phyloP scores from a whole-genome alignment of 2,888 invertebrate species.

The Stomorhina lunata region DNA sequence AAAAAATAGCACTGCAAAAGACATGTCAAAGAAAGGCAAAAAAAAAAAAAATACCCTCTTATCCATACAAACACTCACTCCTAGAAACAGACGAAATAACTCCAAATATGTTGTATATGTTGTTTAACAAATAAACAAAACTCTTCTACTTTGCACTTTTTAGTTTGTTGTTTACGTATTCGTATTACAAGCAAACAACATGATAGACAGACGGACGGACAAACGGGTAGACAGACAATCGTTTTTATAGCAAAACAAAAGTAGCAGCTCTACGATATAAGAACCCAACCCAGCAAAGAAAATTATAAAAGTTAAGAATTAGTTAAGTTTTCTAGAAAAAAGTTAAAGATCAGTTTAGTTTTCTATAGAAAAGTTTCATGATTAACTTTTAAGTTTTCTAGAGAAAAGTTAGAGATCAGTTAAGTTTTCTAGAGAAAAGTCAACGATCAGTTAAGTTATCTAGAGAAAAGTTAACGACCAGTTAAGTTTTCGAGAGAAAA shows the following conservation, averaged over 20 bases:
- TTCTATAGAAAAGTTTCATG: no score
- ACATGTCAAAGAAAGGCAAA: conserved; percentile 36
- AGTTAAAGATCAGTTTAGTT: no score
- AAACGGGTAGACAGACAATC: conserved; percentile 33
- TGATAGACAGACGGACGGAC: not conserved
- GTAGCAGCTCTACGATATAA: conserved; percentile 8
- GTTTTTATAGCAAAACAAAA: conserved; percentile 32
- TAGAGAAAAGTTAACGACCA: no score
- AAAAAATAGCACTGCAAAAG: conserved; percentile 52
- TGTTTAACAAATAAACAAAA: conserved; percentile 63
- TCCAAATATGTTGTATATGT: conserved; percentile 29
- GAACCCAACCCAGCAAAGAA: conserved; percentile 18
- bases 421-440: no score
- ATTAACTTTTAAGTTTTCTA: no score
- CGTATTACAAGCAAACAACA: conserved; percentile 41
- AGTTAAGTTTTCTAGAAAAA: no score
- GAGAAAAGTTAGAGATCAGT: no score
- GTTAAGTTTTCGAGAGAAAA: no score
- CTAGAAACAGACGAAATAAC: not conserved
- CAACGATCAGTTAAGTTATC: no score
- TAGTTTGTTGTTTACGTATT: conserved; percentile 52
- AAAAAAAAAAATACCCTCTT: not conserved
- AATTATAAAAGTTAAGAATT: no score
- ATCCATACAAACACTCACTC: not conserved
- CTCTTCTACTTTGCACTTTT: conserved; percentile 34